Evolutionary conservation across 1,140 invertebrate genomes (phyloP).

Genomic region (Cydia pomonella): DNA sequence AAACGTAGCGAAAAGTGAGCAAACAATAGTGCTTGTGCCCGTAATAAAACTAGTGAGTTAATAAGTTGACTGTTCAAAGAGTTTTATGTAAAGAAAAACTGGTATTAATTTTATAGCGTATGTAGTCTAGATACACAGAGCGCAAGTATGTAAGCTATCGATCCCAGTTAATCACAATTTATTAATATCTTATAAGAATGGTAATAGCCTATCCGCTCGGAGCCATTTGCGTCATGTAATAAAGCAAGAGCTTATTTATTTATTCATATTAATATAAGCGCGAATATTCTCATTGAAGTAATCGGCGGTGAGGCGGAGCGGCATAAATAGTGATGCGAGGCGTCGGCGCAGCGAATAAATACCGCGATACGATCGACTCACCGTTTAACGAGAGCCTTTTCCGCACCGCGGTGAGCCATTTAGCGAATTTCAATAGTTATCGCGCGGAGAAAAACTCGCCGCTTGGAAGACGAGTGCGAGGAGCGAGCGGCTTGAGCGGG

Average conservation of each 20-base stretch:
- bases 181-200: slow-evolving; percentile 37
- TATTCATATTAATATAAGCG: slow-evolving; percentile 50
- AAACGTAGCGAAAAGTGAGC: slow-evolving; percentile 7
- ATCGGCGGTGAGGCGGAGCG: slow-evolving; percentile 44
- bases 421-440: slow-evolving; percentile 81
- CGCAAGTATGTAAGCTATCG: slow-evolving; percentile 28
- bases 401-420: slow-evolving; percentile 76
- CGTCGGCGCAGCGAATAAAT: slow-evolving; percentile 68
- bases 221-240: slow-evolving; percentile 46
- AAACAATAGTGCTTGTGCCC: slow-evolving; percentile 8
- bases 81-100: background rate
- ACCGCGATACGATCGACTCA: slow-evolving; percentile 73
- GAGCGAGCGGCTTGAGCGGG: slow-evolving; percentile 54
- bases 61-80: background rate
- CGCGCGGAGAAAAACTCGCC: slow-evolving; percentile 75
- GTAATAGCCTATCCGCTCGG: slow-evolving; percentile 38
- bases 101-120: background rate
- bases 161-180: slow-evolving; percentile 37
- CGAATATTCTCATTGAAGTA: slow-evolving; percentile 52
- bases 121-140: background rate
- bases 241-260: slow-evolving; percentile 56
- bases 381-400: slow-evolving; percentile 78
- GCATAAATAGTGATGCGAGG: slow-evolving; percentile 65
- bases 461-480: slow-evolving; percentile 54
- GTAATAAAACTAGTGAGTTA: slow-evolving; percentile 4